A percentile compares a stretch with the other conserved stretches of the same genome.
phyloP scores from a whole-genome alignment of 2,888 invertebrate genomes.

The Perizoma flavofasciatum region DNA sequence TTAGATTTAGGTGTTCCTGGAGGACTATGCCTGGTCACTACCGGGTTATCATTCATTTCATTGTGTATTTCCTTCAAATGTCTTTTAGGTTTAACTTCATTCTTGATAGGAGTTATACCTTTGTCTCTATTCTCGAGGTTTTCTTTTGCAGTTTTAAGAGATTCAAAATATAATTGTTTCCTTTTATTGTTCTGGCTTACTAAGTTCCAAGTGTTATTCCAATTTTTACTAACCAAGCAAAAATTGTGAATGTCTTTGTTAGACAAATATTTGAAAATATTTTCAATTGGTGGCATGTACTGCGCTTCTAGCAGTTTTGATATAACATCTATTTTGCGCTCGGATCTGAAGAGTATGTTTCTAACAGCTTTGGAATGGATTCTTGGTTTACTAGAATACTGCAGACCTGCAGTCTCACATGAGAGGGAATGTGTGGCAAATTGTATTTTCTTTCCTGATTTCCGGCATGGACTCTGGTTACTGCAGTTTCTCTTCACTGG shows the following conservation, averaged over 20 bases:
- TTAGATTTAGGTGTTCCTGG: slow-evolving; percentile 71
- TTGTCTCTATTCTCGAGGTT: slow-evolving; percentile 65
- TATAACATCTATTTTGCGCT: slow-evolving; percentile 73
- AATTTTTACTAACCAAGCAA: slow-evolving; percentile 64
- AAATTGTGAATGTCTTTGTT: slow-evolving; percentile 72
- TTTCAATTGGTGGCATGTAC: slow-evolving; percentile 59
- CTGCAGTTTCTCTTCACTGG: slow-evolving; percentile 72
- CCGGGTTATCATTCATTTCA: slow-evolving; percentile 47
- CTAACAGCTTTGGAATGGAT: slow-evolving; percentile 45
- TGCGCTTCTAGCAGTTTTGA: slow-evolving; percentile 58
- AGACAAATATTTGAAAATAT: slow-evolving; percentile 65
- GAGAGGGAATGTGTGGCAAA: slow-evolving; percentile 70
- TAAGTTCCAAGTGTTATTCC: slow-evolving; percentile 65
- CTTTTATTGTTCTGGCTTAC: slow-evolving; percentile 56
- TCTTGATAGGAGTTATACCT: slow-evolving; percentile 44
- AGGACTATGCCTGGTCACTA: slow-evolving; percentile 53
- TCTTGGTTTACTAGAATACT: slow-evolving; percentile 48
- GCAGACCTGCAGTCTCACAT: slow-evolving; percentile 63
- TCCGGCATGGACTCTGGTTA: slow-evolving; percentile 61
- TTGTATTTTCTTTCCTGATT: slow-evolving; percentile 63
- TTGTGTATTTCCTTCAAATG: slow-evolving; percentile 68
- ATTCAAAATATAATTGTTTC: slow-evolving; percentile 55
- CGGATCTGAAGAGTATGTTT: slow-evolving; percentile 58
- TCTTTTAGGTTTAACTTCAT: slow-evolving; percentile 42
- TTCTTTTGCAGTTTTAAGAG: slow-evolving; percentile 61